Percentiles rank a stretch among this genome's conserved stretches.
These are phyloP conservation scores for Drosophila mojavensis DNA, from an alignment of 1,140 invertebrate species.

Conservation along the genomic window DNA sequence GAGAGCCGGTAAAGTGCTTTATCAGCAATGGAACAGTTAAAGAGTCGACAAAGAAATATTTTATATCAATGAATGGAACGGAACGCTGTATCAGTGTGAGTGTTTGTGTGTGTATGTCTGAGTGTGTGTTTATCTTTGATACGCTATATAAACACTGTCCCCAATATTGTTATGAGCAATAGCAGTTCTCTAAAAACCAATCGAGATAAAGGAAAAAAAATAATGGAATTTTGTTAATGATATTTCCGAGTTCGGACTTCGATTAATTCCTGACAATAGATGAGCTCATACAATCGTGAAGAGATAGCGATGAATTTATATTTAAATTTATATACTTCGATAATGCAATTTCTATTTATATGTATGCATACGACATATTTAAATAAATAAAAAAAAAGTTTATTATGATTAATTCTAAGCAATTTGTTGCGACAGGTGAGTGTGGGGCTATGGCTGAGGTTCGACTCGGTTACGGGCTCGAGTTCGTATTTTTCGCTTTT, in stretches of 20 bases:
- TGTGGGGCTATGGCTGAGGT: neutral
- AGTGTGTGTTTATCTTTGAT: slow-evolving; percentile 53
- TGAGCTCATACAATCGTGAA: slow-evolving; percentile 36
- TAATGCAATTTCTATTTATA: slow-evolving; percentile 36
- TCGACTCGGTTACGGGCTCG: slow-evolving; percentile 1
- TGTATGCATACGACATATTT: slow-evolving; percentile 27
- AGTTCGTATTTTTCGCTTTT: slow-evolving; percentile 25
- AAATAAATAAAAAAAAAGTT: neutral
- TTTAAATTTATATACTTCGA: slow-evolving; percentile 27
- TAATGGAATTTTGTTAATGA: slow-evolving; percentile 26
- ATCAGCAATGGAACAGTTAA: slow-evolving; percentile 63
- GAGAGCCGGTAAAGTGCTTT: slow-evolving; percentile 51
- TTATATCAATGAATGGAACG: slow-evolving; percentile 49
- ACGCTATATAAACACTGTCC: slow-evolving; percentile 48
- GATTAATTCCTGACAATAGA: slow-evolving; percentile 45
- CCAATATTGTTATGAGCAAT: slow-evolving; percentile 21
- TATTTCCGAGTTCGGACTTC: slow-evolving; percentile 1
- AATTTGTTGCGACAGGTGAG: slow-evolving; percentile 64
- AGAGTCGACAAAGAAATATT: slow-evolving; percentile 23
- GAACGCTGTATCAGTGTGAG: slow-evolving; percentile 7
- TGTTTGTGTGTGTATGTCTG: slow-evolving; percentile 3
- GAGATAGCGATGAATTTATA: slow-evolving; percentile 18
- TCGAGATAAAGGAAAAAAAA: slow-evolving; percentile 27
- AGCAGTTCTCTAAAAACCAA: slow-evolving; percentile 17
- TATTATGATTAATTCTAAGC: slow-evolving; percentile 5